Conservation (phyloP, 2,113 vertebrate genomes). For the Atlantisia rogersi region DNA sequence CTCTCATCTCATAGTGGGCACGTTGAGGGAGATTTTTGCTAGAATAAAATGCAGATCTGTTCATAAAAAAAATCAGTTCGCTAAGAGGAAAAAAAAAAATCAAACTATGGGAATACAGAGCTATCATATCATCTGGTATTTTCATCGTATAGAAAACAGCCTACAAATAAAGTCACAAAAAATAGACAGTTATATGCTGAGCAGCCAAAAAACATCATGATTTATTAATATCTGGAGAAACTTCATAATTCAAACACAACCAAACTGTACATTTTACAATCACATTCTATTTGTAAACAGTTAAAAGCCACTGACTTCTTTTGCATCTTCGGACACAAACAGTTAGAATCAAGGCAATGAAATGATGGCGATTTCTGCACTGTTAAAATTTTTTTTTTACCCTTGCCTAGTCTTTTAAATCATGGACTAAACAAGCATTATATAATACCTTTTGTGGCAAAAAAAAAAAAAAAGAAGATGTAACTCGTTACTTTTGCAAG, state of each 20-base stretch:
- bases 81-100: constrained; percentile 49
- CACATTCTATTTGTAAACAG: constrained; percentile 99
- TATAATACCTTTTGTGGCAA: constrained; percentile 90
- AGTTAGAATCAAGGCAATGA: constrained; percentile 99
- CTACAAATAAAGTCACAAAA: constrained; percentile 79
- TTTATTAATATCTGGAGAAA: constrained; percentile 90
- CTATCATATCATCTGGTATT: constrained; percentile 39
- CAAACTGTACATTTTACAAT: constrained; percentile 98
- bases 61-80: constrained; percentile 55
- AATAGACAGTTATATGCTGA: constrained; percentile 80
- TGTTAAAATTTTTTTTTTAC: constrained; percentile 84
- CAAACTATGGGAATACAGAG: constrained; percentile 63
- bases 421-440: constrained; percentile 79
- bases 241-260: constrained; percentile 91
- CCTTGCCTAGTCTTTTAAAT: constrained; percentile 77
- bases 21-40: constrained; percentile 57
- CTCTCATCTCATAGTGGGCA: constrained; percentile 66
- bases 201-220: constrained; percentile 88
- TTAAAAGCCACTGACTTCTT: constrained; percentile 99
- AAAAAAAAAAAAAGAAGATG: constrained; percentile 54
- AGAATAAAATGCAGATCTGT: constrained; percentile 72
- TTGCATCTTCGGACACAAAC: constrained; percentile 96
- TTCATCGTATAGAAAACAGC: constrained; percentile 74
- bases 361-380: constrained; percentile 96
- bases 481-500: constrained; percentile 84